Conservation (phyloP, 2,113 vertebrate species). For the Tetrax tetrax region DNA sequence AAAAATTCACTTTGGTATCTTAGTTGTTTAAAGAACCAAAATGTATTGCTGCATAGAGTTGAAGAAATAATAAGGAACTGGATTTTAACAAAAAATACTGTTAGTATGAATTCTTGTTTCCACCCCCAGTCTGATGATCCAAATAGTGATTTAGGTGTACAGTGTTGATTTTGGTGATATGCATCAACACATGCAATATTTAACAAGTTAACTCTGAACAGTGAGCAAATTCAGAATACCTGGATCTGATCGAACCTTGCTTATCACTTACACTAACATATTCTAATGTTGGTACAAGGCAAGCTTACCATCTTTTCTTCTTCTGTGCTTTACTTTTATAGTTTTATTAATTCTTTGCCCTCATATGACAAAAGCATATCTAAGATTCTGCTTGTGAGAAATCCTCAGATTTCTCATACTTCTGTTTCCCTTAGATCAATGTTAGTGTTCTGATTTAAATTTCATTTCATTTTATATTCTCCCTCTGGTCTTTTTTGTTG, state of each 20-base stretch:
- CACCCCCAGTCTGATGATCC: not conserved
- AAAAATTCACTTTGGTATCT: slow-evolving; percentile 1
- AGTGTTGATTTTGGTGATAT: not conserved
- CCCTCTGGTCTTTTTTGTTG: not conserved
- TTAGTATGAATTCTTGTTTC: not conserved
- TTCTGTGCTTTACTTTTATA: not conserved
- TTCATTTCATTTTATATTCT: not conserved
- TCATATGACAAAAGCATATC: not conserved
- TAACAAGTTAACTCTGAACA: not conserved
- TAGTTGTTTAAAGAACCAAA: not conserved
- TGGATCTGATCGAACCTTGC: not conserved
- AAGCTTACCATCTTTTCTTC: not conserved
- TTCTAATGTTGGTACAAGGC: not conserved
- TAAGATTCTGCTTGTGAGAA: not conserved
- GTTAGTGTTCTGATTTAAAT: not conserved
- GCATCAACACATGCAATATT: not conserved
- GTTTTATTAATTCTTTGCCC: not conserved
- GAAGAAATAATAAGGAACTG: not conserved
- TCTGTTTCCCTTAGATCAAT: not conserved
- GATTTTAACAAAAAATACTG: not conserved
- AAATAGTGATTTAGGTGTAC: not conserved
- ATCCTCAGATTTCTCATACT: not conserved
- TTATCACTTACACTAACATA: not conserved
- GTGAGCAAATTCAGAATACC: not conserved
- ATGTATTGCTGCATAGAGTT: not conserved